These are phyloP conservation scores for Gymnothorax javanicus DNA, from an alignment of 2,797 vertebrate species.

Conservation along the genomic window DNA sequence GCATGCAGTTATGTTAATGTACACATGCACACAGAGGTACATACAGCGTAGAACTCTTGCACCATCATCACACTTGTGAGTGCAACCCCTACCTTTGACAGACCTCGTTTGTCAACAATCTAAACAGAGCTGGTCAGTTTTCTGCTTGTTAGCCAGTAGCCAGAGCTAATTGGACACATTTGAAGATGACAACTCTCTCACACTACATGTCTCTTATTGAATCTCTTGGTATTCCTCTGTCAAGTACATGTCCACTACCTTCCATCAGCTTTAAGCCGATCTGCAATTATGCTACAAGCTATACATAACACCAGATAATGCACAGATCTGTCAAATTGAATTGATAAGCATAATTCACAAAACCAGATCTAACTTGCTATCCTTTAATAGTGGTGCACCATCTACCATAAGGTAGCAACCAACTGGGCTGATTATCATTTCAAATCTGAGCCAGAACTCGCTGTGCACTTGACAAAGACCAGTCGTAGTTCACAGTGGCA, in stretches of 20 bases:
- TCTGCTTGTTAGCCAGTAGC: slow-evolving; percentile 8
- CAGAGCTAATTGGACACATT: slow-evolving; percentile 1
- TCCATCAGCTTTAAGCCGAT: not conserved
- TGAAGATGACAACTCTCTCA: slow-evolving; percentile 22
- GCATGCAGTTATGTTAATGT: no score
- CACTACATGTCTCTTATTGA: not conserved
- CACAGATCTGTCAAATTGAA: not conserved
- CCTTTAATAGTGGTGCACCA: not conserved
- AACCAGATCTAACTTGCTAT: not conserved
- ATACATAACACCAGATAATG: not conserved
- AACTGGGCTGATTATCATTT: not conserved
- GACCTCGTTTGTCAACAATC: not conserved
- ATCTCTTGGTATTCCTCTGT: not conserved
- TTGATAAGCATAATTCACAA: not conserved
- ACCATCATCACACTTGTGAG: not conserved
- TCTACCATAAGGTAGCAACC: not conserved
- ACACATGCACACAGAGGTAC: not conserved
- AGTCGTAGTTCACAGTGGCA: no score
- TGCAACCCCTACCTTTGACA: slow-evolving; percentile 9
- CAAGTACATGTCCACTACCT: not conserved
- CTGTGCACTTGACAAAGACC: no score
- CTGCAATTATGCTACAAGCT: not conserved
- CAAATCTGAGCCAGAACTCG: not conserved
- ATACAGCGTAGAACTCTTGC: not conserved
- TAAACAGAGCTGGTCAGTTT: slow-evolving; percentile 24